phyloP scores from a whole-genome alignment of 1,140 invertebrate genomes.

The Ceratosolen fusciceps region DNA sequence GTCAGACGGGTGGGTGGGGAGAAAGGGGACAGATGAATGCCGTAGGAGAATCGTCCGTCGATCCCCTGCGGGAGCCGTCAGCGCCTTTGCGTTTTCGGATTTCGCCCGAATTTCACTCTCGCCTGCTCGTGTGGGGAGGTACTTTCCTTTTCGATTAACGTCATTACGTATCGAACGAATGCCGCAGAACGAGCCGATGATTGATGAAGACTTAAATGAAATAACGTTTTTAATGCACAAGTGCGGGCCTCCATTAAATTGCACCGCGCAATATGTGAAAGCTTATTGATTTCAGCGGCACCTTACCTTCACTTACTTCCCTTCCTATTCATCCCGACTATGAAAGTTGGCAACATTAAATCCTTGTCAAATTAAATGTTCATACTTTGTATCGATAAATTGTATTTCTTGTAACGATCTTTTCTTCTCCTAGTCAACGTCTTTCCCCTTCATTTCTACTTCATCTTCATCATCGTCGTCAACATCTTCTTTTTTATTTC shows the following conservation, averaged over 20 bases:
- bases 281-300: background rate
- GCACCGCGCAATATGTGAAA: background rate
- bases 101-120: slow-evolving; percentile 19
- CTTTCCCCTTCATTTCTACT: background rate
- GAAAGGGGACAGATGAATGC: slow-evolving; percentile 30
- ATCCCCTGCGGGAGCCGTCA: slow-evolving; percentile 44
- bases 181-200: background rate
- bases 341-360: background rate
- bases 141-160: background rate
- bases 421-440: background rate
- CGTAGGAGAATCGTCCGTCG: slow-evolving; percentile 52
- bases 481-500: background rate
- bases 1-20: too few species aligned
- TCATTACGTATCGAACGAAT: background rate
- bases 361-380: background rate
- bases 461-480: background rate
- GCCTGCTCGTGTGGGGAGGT: background rate
- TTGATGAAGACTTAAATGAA: background rate
- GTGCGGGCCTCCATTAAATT: background rate
- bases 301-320: background rate
- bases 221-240: background rate
- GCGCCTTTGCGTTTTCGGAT: slow-evolving; percentile 34
- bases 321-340: background rate
- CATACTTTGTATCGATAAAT: background rate
- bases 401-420: background rate